A percentile compares a stretch with the other conserved stretches of the same genome.
Conservation (phyloP, 2,888 invertebrate species). For the Hirtodrosophila histrioides region DNA sequence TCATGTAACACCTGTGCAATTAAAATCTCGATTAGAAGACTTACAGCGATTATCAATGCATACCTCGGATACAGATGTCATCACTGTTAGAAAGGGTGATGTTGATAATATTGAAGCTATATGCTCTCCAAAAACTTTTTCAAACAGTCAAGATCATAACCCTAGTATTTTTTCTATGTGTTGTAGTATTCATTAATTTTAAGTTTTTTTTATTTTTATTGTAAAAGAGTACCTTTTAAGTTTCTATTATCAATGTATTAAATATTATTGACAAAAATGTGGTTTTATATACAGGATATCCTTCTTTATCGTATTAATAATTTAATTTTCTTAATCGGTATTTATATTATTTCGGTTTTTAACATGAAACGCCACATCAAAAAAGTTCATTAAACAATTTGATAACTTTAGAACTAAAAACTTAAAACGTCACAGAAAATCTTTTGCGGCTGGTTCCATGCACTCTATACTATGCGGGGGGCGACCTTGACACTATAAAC, state of each 20-base stretch:
- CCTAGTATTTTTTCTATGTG: slow-evolving; percentile 70
- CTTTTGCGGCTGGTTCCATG: too few species aligned
- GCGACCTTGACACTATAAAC: too few species aligned
- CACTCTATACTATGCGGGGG: too few species aligned
- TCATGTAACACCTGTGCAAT: slow-evolving; percentile 87
- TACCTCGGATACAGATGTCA: slow-evolving; percentile 45
- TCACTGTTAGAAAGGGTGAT: slow-evolving; percentile 70
- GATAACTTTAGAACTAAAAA: too few species aligned
- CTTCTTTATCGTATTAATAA: neutral
- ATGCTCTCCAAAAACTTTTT: slow-evolving; percentile 42
- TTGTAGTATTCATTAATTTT: slow-evolving; percentile 77
- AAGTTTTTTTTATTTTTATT: slow-evolving; percentile 32
- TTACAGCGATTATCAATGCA: slow-evolving; percentile 75
- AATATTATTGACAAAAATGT: slow-evolving; percentile 25
- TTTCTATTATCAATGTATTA: slow-evolving; percentile 24
- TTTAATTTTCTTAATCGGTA: neutral
- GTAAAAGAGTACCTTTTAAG: slow-evolving; percentile 21
- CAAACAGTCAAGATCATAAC: slow-evolving; percentile 50
- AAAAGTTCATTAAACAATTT: too few species aligned
- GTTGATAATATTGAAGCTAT: slow-evolving; percentile 74
- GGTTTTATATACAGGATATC: slow-evolving; percentile 1
- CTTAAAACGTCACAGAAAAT: too few species aligned
- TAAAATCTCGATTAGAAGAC: slow-evolving; percentile 87
- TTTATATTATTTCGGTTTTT: too few species aligned
- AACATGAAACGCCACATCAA: too few species aligned